Conservation (phyloP, 1,140 invertebrate species). For the Calliphora vicina region DNA sequence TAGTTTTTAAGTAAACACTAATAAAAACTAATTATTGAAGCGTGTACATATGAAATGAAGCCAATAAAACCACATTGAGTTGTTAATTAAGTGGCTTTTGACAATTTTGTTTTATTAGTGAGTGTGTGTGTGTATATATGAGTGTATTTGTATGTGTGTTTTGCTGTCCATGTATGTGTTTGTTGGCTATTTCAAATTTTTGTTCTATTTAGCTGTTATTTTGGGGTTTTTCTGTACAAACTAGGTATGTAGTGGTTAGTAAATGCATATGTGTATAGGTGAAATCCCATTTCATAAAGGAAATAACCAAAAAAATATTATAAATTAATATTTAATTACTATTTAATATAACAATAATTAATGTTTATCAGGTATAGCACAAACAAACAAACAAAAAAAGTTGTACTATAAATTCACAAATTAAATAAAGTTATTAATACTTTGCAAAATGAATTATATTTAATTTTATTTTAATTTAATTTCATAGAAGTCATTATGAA, state of each 20-base stretch:
- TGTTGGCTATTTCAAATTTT: too few species aligned
- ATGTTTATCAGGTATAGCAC: constrained; percentile 9
- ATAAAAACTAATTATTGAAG: constrained; percentile 30
- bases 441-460: constrained; percentile 7
- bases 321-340: constrained; percentile 34
- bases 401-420: not conserved
- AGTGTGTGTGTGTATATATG: not conserved
- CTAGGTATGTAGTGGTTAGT: not conserved
- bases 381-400: not conserved
- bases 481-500: not conserved
- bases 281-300: not conserved
- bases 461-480: constrained; percentile 3
- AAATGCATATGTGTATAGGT: not conserved
- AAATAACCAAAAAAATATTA: not conserved
- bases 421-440: constrained; percentile 23
- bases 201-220: not conserved
- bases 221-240: not conserved
- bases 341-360: constrained; percentile 32
- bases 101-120: constrained; percentile 35
- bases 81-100: constrained; percentile 34
- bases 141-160: too few species aligned
- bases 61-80: constrained; percentile 33
- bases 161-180: too few species aligned
- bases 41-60: constrained; percentile 22
- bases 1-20: constrained; percentile 20